A percentile compares a stretch with the other conserved stretches of the same genome.
These are phyloP conservation scores for Endomychus coccineus DNA, from an alignment of 2,888 invertebrate genomes.

Conservation along the genomic window DNA sequence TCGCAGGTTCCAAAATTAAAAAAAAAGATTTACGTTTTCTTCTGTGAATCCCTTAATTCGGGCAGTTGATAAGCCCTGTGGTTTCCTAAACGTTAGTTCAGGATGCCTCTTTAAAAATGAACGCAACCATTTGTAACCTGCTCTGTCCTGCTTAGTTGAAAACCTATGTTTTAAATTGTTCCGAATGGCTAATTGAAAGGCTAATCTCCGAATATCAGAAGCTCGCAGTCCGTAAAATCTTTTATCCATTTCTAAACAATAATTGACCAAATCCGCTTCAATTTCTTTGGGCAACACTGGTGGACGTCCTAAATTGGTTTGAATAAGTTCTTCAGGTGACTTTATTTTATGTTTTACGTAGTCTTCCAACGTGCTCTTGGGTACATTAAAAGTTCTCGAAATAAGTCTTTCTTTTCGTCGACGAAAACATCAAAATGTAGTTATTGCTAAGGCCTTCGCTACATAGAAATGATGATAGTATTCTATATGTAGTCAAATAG, in stretches of 20 bases:
- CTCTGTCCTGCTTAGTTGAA: neutral
- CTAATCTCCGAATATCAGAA: constrained; percentile 2
- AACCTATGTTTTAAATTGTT: neutral
- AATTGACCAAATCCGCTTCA: neutral
- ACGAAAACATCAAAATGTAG: no score
- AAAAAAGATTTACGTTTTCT: no score
- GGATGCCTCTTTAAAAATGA: constrained; percentile 1
- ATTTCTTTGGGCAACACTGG: neutral
- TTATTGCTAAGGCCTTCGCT: no score
- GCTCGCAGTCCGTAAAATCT: constrained; percentile 1
- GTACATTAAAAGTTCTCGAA: no score
- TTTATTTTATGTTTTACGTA: constrained; percentile 1
- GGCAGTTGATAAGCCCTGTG: constrained; percentile 3
- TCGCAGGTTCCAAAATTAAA: constrained; percentile 14
- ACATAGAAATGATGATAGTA: no score
- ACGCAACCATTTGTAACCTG: neutral
- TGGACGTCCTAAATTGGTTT: neutral
- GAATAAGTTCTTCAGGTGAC: constrained; percentile 1
- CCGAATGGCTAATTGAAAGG: neutral
- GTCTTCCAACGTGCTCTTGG: neutral
- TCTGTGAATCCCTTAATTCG: constrained; percentile 4
- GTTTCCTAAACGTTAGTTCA: constrained; percentile 1
- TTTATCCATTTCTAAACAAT: constrained; percentile 3
- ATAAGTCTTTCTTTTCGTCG: no score
- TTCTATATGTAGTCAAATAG: no score